Conservation (phyloP, 2,888 invertebrate genomes). For the Loripinus fragilis region DNA sequence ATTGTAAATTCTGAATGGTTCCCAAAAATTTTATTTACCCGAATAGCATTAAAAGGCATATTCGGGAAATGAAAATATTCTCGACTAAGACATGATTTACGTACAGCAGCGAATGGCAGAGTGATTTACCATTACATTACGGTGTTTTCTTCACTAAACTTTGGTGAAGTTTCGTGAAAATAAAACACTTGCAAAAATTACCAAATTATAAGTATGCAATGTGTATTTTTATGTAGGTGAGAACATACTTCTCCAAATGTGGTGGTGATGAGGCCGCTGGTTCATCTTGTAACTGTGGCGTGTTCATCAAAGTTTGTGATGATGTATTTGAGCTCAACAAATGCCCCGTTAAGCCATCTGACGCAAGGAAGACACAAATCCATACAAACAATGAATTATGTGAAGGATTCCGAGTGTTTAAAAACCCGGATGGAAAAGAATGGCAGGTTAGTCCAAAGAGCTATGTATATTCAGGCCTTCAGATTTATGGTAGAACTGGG, state of each 20-base stretch:
- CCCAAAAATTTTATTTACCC: too few species aligned
- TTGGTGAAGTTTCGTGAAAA: too few species aligned
- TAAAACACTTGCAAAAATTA: too few species aligned
- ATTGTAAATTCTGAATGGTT: too few species aligned
- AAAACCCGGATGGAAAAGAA: slow-evolving; percentile 51
- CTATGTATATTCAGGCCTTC: too few species aligned
- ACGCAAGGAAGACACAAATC: slow-evolving; percentile 29
- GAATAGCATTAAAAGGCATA: too few species aligned
- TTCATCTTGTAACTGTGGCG: slow-evolving; percentile 66
- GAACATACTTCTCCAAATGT: slow-evolving; percentile 15
- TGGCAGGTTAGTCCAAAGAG: slow-evolving; percentile 12
- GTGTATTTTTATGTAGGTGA: slow-evolving; percentile 33
- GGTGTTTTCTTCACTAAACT: too few species aligned
- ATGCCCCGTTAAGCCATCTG: slow-evolving; percentile 42
- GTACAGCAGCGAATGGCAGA: too few species aligned
- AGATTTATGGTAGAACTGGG: too few species aligned
- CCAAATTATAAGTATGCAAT: slow-evolving; percentile 67
- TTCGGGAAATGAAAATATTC: too few species aligned
- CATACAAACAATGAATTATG: slow-evolving; percentile 56
- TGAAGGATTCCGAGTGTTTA: slow-evolving; percentile 38
- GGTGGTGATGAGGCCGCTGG: slow-evolving; percentile 23
- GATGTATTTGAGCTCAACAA: slow-evolving; percentile 64
- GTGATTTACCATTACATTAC: too few species aligned
- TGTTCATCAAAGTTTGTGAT: slow-evolving; percentile 59
- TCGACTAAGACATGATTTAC: too few species aligned